Evolutionary conservation across 2,113 vertebrate genomes (phyloP).

Genomic region (Dasyprocta punctata): DNA sequence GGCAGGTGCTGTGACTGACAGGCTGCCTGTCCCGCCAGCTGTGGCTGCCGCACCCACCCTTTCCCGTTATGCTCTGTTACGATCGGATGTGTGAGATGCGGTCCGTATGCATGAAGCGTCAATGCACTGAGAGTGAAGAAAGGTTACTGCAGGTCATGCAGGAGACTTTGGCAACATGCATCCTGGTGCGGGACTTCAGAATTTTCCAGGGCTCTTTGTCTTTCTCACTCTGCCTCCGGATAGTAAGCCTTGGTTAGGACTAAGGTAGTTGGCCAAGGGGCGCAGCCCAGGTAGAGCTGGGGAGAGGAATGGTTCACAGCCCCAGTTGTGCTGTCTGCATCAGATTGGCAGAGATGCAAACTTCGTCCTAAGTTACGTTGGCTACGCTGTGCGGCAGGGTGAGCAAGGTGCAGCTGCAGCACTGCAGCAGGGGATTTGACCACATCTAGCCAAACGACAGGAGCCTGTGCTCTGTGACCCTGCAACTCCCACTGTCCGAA

Average conservation of each 20-base stretch:
- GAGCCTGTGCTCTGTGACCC: not conserved
- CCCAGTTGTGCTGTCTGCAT: not conserved
- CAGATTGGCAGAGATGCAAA: not conserved
- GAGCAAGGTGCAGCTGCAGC: not conserved
- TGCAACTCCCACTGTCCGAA: not conserved
- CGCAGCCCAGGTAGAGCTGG: not conserved
- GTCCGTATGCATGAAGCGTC: not conserved
- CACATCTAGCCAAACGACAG: not conserved
- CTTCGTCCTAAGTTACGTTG: not conserved
- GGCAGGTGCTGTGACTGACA: too few relatives aligned
- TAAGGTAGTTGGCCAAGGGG: not conserved
- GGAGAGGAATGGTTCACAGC: not conserved
- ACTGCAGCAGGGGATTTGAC: not conserved
- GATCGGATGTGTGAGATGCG: accelerated
- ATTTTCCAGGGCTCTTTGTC: not conserved
- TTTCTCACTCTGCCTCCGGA: not conserved
- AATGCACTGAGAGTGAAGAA: not conserved
- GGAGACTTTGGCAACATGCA: not conserved
- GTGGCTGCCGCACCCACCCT: not conserved
- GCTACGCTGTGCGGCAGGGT: not conserved
- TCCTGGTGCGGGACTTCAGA: not conserved
- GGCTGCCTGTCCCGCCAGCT: too few relatives aligned
- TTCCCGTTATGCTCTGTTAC: not conserved
- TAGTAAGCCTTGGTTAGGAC: not conserved
- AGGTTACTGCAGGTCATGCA: not conserved